Conservation (phyloP, 2,113 vertebrate species). For the Addax nasomaculatus region DNA sequence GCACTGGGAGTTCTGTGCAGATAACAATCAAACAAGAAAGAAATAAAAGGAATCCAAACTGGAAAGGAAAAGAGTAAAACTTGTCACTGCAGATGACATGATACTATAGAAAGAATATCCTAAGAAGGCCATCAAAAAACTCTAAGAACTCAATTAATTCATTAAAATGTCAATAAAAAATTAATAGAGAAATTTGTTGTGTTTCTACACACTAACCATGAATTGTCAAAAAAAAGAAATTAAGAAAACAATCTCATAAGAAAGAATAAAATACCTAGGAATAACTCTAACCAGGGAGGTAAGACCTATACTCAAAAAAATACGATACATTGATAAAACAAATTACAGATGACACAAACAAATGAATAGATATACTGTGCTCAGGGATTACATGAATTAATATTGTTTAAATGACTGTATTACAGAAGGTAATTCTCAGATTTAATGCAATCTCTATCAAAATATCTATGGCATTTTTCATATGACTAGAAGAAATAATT, state of each 20-base stretch:
- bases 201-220: not conserved
- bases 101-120: not conserved
- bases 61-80: not conserved
- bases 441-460: not conserved
- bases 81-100: not conserved
- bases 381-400: not conserved
- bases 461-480: not conserved
- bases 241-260: not conserved
- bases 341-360: not conserved
- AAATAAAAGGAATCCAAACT: not conserved
- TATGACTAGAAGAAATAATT: not conserved
- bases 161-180: not conserved
- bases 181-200: not conserved
- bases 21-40: not conserved
- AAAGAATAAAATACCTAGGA: not conserved
- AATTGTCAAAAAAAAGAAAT: not conserved
- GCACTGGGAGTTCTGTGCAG: not conserved
- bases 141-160: not conserved
- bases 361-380: not conserved
- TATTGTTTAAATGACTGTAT: not conserved
- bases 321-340: not conserved
- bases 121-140: not conserved
- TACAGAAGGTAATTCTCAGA: not conserved
- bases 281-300: not conserved
- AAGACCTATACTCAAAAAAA: not conserved